A percentile compares a stretch with the other conserved stretches of the same genome.
Conservation (phyloP, 2,888 invertebrate species). For the Phlogophora meticulosa region DNA sequence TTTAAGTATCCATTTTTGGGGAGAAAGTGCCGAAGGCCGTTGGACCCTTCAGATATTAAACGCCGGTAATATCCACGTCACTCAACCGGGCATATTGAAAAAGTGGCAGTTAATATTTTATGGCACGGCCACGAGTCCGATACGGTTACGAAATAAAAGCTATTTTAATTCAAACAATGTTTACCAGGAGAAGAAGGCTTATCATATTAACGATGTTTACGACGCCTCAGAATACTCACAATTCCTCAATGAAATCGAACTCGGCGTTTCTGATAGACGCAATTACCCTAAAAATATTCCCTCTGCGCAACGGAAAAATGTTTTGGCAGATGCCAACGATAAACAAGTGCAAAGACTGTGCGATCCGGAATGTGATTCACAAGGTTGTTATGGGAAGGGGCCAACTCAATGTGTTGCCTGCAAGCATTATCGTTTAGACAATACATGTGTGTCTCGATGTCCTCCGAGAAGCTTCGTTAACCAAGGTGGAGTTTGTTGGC, state of each 20-base stretch:
- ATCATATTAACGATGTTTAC: slow-evolving; percentile 93
- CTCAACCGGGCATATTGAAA: slow-evolving; percentile 96
- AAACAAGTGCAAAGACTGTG: slow-evolving; percentile 93
- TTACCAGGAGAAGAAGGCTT: slow-evolving; percentile 87
- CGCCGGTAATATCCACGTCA: slow-evolving; percentile 95
- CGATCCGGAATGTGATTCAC: slow-evolving; percentile 94
- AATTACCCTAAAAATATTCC: slow-evolving; percentile 92
- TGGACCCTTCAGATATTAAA: slow-evolving; percentile 96
- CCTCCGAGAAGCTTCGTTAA: slow-evolving; percentile 96
- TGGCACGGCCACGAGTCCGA: slow-evolving; percentile 97
- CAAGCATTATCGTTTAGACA: slow-evolving; percentile 95
- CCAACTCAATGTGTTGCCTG: slow-evolving; percentile 96
- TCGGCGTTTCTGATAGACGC: slow-evolving; percentile 91
- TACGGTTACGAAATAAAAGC: slow-evolving; percentile 92
- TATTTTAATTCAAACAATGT: slow-evolving; percentile 88
- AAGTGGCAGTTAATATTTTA: slow-evolving; percentile 99
- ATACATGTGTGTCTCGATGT: slow-evolving; percentile 96
- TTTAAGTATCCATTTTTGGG: slow-evolving; percentile 99
- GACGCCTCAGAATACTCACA: slow-evolving; percentile 92
- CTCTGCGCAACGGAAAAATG: slow-evolving; percentile 91
- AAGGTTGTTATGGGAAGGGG: slow-evolving; percentile 96
- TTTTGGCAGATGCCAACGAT: slow-evolving; percentile 92
- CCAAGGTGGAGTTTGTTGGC: slow-evolving; percentile 95
- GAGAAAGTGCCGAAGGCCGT: slow-evolving; percentile 96
- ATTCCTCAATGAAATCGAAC: slow-evolving; percentile 88